phyloP scores from a whole-genome alignment of 2,113 vertebrate genomes.

The Grammomys surdaster region DNA sequence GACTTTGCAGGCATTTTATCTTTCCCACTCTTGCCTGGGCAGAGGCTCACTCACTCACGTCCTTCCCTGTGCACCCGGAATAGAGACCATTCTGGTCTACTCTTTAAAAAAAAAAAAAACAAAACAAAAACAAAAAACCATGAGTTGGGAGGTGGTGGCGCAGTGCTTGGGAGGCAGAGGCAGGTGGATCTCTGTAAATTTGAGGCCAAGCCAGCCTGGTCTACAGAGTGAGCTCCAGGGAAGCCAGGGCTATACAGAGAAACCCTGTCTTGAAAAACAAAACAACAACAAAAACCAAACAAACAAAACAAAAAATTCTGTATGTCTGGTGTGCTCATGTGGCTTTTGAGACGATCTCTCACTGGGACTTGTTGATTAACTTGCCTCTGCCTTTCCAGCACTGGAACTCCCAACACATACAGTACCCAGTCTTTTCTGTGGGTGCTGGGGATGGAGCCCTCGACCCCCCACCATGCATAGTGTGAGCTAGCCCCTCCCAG shows the following conservation, averaged over 20 bases:
- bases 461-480: accelerated
- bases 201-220: neutral
- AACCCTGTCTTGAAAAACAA: neutral
- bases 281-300: too few species aligned
- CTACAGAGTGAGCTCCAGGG: neutral
- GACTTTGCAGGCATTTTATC: neutral
- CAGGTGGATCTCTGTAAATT: neutral
- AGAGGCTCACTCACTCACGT: neutral
- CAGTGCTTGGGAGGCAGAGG: neutral
- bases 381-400: neutral
- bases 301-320: neutral
- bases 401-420: neutral
- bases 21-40: too few species aligned
- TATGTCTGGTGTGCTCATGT: too few species aligned
- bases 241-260: neutral
- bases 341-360: neutral
- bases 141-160: neutral
- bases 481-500: neutral
- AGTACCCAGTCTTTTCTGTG: neutral
- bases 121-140: too few species aligned
- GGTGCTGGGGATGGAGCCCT: neutral
- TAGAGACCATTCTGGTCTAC: neutral
- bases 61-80: neutral
- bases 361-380: neutral
- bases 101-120: neutral